These are phyloP conservation scores for Dolichallabes microphthalmus DNA, from an alignment of 2,113 vertebrate species.

Conservation along the genomic window DNA sequence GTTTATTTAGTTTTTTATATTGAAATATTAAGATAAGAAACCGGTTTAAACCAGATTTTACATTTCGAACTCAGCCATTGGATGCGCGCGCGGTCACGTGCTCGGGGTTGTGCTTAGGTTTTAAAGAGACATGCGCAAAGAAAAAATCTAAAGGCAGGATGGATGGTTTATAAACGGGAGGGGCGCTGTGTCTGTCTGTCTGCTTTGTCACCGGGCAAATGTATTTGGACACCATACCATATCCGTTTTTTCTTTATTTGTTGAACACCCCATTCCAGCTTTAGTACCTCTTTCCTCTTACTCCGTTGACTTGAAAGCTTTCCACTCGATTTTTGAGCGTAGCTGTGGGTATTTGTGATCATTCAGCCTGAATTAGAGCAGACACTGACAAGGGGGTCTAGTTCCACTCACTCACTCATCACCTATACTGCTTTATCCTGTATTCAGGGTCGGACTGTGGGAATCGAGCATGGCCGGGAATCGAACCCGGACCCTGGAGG, in stretches of 20 bases:
- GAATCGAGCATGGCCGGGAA: no score
- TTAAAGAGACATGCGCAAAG: conserved; percentile 63
- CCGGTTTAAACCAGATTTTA: conserved; percentile 91
- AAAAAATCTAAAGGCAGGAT: neutral
- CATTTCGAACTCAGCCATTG: conserved; percentile 76
- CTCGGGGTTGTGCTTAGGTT: conserved; percentile 57
- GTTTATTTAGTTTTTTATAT: conserved; percentile 93
- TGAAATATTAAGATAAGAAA: conserved; percentile 85
- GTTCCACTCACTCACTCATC: no score
- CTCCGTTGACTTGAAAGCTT: neutral
- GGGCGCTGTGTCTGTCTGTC: neutral
- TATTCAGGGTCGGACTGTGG: no score
- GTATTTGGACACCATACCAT: neutral
- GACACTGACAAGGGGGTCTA: neutral
- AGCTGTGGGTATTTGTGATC: neutral
- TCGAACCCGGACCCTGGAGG: no score
- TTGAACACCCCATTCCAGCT: neutral
- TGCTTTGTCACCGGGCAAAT: neutral
- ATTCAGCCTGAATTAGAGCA: neutral
- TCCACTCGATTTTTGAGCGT: neutral
- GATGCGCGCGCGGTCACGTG: conserved; percentile 75
- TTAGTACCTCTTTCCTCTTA: neutral
- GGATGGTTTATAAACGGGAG: neutral
- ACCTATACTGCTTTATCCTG: no score
- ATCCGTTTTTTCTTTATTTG: neutral